Evolutionary conservation across 2,888 invertebrate species (phyloP).

Genomic region (Megastigmus dorsalis): DNA sequence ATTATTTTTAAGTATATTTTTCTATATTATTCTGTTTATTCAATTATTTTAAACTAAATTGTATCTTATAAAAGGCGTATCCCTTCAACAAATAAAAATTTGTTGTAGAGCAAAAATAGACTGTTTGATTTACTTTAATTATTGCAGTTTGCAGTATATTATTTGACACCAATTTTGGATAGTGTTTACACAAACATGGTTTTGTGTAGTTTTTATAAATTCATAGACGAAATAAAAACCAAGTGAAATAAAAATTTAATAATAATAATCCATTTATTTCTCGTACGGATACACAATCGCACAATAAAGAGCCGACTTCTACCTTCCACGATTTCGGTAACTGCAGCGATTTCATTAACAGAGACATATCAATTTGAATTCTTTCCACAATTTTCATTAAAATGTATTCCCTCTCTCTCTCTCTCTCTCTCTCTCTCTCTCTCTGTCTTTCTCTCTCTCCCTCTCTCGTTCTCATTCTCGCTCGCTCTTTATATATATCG

Average conservation of each 20-base stretch:
- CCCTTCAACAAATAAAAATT: too few relatives aligned
- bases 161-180: too few relatives aligned
- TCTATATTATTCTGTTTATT: too few relatives aligned
- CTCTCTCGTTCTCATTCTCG: neutral
- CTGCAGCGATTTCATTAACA: slow-evolving; percentile 11
- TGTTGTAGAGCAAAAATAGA: too few relatives aligned
- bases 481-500: neutral
- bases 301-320: slow-evolving; percentile 12
- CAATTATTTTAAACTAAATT: too few relatives aligned
- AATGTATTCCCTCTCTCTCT: neutral
- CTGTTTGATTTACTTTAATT: too few relatives aligned
- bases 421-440: neutral
- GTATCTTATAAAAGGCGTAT: too few relatives aligned
- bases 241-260: slow-evolving; percentile 25
- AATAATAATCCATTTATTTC: slow-evolving; percentile 52
- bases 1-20: too few relatives aligned
- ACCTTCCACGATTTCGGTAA: slow-evolving; percentile 23
- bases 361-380: neutral
- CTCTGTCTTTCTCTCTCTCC: neutral
- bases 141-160: too few relatives aligned
- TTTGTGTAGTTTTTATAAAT: too few relatives aligned
- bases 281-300: slow-evolving; percentile 41
- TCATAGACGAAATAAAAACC: neutral
- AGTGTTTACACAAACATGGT: too few relatives aligned
- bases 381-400: neutral